Evolutionary conservation across 2,113 vertebrate species (phyloP).

Genomic region (Aldabrachelys gigantea): DNA sequence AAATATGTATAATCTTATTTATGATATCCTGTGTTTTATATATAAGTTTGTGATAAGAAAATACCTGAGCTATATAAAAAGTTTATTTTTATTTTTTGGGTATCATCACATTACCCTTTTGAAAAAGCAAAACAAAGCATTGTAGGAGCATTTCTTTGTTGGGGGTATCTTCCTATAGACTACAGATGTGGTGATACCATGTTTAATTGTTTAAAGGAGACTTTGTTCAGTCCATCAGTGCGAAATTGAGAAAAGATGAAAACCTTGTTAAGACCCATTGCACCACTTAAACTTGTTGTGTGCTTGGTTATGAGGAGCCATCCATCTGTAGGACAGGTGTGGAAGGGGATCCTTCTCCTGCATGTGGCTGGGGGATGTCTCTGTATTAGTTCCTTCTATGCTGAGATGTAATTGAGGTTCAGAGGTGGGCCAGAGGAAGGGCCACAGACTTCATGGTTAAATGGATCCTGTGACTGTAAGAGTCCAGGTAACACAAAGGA

Average conservation of each 20-base stretch:
- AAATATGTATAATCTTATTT: not conserved
- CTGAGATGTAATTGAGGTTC: not conserved
- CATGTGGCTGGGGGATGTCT: not conserved
- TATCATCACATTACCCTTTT: not conserved
- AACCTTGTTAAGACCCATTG: not conserved
- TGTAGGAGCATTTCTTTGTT: not conserved
- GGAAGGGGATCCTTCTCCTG: not conserved
- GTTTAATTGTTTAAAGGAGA: not conserved
- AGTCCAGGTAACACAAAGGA: not conserved
- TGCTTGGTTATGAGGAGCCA: not conserved
- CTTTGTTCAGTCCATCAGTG: not conserved
- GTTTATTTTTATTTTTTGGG: not conserved
- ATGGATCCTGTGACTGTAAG: not conserved
- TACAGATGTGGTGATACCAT: not conserved
- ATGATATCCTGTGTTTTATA: not conserved
- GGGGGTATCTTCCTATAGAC: not conserved
- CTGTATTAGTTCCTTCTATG: not conserved
- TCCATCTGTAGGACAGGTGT: not conserved
- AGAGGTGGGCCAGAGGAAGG: not conserved
- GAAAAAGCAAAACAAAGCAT: not conserved
- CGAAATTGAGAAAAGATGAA: not conserved
- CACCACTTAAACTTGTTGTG: not conserved
- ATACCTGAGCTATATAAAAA: not conserved
- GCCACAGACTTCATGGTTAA: not conserved
- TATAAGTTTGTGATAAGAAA: not conserved